These are phyloP conservation scores for Epirrhoe tristata DNA, from an alignment of 2,888 invertebrate species.

Conservation along the genomic window DNA sequence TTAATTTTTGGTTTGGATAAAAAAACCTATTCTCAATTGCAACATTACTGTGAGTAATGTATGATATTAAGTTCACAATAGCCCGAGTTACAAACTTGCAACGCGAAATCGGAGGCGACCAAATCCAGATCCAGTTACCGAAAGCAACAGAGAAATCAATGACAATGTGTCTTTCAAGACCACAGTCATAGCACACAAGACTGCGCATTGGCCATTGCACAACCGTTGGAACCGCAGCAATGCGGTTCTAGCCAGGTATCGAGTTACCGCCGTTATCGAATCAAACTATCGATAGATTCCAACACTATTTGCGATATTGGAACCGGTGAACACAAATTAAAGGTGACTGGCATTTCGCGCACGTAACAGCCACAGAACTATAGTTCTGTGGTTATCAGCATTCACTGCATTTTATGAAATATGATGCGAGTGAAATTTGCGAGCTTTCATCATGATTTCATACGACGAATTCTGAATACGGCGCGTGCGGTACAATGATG, in stretches of 20 bases:
- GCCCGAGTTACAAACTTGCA: background rate
- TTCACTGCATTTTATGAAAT: no score
- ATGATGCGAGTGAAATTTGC: no score
- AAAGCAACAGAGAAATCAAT: constrained; percentile 11
- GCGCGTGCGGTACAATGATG: no score
- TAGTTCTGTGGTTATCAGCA: no score
- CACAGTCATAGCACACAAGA: constrained; percentile 54
- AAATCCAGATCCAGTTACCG: constrained; percentile 18
- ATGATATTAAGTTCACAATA: no score
- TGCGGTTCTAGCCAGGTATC: constrained; percentile 62
- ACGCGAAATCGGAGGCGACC: background rate
- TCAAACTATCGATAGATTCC: constrained; percentile 28
- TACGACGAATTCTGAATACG: no score
- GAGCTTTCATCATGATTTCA: no score
- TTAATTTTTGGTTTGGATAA: no score
- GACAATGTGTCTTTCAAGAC: constrained; percentile 40
- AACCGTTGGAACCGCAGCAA: constrained; percentile 66
- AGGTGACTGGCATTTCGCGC: no score
- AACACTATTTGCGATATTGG: constrained; percentile 10
- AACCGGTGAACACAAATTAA: background rate
- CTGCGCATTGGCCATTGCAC: constrained; percentile 68
- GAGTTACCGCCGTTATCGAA: constrained; percentile 38
- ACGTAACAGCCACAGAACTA: no score
- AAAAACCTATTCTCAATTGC: background rate
- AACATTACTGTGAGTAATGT: background rate